phyloP scores from a whole-genome alignment of 2,888 invertebrate genomes.

The Lasioglossum leucozonium region DNA sequence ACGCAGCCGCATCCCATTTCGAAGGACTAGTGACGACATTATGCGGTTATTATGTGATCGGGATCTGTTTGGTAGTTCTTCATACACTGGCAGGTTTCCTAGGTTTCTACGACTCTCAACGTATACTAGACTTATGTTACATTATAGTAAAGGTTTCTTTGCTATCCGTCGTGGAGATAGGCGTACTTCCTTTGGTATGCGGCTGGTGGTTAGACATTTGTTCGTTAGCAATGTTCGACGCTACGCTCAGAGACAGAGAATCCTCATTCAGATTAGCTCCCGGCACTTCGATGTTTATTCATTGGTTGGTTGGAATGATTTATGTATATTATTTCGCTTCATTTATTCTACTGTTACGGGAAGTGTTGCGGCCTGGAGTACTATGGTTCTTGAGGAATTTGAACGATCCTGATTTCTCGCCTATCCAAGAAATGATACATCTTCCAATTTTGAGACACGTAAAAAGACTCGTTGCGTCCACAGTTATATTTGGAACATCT shows the following conservation, averaged over 20 bases:
- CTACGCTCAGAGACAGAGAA: conserved; percentile 94
- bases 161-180: conserved; percentile 98
- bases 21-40: conserved; percentile 96
- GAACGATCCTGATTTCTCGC: conserved; percentile 99
- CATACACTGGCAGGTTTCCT: conserved; percentile 94
- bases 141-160: conserved; percentile 96
- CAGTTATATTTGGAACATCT: conserved; percentile 97
- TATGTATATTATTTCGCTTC: conserved; percentile 99
- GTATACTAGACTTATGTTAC: conserved; percentile 96
- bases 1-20: conserved; percentile 92
- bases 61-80: conserved; percentile 91
- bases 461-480: conserved; percentile 95
- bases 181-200: conserved; percentile 97
- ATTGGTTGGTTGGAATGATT: conserved; percentile 99
- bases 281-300: conserved; percentile 98
- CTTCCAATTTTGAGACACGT: conserved; percentile 96
- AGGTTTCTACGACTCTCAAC: conserved; percentile 91
- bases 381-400: conserved; percentile 99
- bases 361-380: conserved; percentile 98
- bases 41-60: conserved; percentile 96
- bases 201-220: conserved; percentile 99
- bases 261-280: conserved; percentile 95
- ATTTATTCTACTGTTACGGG: conserved; percentile 95
- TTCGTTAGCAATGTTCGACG: conserved; percentile 96
- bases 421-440: conserved; percentile 99